Conservation (phyloP, 2,888 invertebrate species). For the Drosophila flavopinicola region DNA sequence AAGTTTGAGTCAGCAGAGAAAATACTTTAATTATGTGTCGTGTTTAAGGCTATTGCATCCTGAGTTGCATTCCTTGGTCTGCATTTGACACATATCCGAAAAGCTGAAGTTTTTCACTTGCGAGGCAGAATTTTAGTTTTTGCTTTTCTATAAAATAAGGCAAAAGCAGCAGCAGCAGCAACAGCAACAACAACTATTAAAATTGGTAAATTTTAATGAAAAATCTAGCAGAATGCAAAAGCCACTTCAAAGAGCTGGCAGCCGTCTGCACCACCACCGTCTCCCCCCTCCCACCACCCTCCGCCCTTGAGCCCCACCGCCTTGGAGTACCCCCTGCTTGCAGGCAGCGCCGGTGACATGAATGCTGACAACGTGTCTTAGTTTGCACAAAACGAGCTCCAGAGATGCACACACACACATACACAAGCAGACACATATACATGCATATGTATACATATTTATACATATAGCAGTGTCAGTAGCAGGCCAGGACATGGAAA, state of each 20-base stretch:
- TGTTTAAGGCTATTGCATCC: conserved; percentile 41
- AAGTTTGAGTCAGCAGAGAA: neutral
- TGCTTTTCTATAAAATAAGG: conserved; percentile 27
- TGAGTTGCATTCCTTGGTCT: conserved; percentile 29
- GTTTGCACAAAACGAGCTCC: conserved; percentile 75
- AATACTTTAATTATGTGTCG: conserved; percentile 37
- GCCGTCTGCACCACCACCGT: conserved; percentile 1
- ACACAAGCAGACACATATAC: conserved; percentile 20
- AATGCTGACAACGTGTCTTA: conserved; percentile 81
- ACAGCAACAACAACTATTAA: conserved; percentile 52
- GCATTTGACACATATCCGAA: conserved; percentile 54
- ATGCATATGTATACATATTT: neutral
- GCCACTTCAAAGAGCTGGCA: conserved; percentile 64
- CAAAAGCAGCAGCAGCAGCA: conserved; percentile 30
- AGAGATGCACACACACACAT: conserved; percentile 43
- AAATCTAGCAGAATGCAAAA: conserved; percentile 66
- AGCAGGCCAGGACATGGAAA: conserved; percentile 47
- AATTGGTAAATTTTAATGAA: conserved; percentile 73
- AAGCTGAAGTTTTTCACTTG: conserved; percentile 43
- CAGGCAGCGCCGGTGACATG: conserved; percentile 67
- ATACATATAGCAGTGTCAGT: conserved; percentile 24
- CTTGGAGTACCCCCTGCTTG: conserved; percentile 5
- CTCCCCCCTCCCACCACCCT: neutral
- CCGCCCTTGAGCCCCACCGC: neutral
- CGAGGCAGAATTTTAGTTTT: conserved; percentile 49